These are phyloP conservation scores for Dunckerocampus dactyliophorus DNA, from an alignment of 2,113 vertebrate species.

Conservation along the genomic window DNA sequence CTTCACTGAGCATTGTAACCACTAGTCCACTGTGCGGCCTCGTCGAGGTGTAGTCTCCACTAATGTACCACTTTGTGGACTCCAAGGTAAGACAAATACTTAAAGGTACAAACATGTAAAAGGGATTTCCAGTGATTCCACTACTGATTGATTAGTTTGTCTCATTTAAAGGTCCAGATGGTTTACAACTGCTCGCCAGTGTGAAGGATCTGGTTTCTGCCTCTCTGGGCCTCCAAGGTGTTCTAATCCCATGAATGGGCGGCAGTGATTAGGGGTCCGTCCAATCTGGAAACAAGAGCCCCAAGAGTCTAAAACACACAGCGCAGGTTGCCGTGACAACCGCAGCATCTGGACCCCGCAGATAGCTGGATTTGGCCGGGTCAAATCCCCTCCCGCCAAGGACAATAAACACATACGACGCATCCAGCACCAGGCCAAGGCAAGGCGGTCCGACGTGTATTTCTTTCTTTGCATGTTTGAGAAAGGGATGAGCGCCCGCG, in stretches of 20 bases:
- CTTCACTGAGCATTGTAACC: too few species aligned
- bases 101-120: too few species aligned
- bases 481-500: constrained; percentile 80
- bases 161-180: too few species aligned
- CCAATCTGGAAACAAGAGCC: constrained; percentile 70
- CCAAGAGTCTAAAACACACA: constrained; percentile 59
- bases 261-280: constrained; percentile 67
- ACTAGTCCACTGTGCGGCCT: too few species aligned
- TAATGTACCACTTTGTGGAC: too few species aligned
- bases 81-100: too few species aligned
- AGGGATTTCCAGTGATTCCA: too few species aligned
- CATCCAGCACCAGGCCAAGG: constrained; percentile 75
- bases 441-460: constrained; percentile 75
- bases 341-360: constrained; percentile 65
- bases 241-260: constrained; percentile 66
- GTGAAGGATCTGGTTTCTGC: constrained; percentile 50
- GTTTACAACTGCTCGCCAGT: neutral
- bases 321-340: constrained; percentile 74
- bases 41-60: too few species aligned
- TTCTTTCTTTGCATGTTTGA: constrained; percentile 80
- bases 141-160: too few species aligned
- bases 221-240: constrained; percentile 40
- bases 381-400: constrained; percentile 65
- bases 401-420: constrained; percentile 24
- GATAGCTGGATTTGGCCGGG: constrained; percentile 78